Evolutionary conservation across 2,888 invertebrate species (phyloP), one percentile per base, ranked within the genome.

Genomic region (Cheilosia soror): DNA sequence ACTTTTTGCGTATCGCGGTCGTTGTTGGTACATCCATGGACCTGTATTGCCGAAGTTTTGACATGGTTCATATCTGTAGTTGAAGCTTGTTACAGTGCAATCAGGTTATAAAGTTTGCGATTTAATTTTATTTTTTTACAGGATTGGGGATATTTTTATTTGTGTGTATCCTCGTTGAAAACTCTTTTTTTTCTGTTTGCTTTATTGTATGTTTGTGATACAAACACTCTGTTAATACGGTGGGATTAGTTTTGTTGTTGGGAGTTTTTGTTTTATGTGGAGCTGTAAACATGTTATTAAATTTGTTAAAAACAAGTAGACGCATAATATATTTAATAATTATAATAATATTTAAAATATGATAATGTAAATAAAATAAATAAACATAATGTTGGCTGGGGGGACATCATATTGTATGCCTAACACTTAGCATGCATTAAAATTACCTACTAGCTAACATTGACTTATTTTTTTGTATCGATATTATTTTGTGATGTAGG

Each of bases 1-100:
- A 92, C 92, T 92, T 92, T 89, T 92, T 92, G 89, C 92, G 90
- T 90, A 92, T 91, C 88, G 89, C 88, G 87, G 90, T 90, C 88
- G 91, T 87, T 87, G 88, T 88, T 89, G 90, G 90, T 88, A 91
- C 91, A 90, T 92, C 92, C 90, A 92, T 90, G 93, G 95, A 96
- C 95, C 96, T 96, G 95, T 96, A 96, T 93, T 96, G 96, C 92
- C 96, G 95, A 93, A 96, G 95, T 93, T 94, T 94, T 92, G 94
- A 94, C 95, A 95, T 95, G 94, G 93, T 94, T 94, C 95, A 95
- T 95, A 92, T 90, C 90, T 90, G 89, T 89, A 87, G 88, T 87
- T 80, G 88, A 87, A 88, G 88, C 88, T 88, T 73, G 80, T 80
- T 80, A 72, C 60, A 80, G 60, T 80, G 60, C 66, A 73, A 80